These are phyloP conservation scores for Pachycephala philippinensis DNA, from an alignment of 2,113 vertebrate genomes.

Conservation along the genomic window DNA sequence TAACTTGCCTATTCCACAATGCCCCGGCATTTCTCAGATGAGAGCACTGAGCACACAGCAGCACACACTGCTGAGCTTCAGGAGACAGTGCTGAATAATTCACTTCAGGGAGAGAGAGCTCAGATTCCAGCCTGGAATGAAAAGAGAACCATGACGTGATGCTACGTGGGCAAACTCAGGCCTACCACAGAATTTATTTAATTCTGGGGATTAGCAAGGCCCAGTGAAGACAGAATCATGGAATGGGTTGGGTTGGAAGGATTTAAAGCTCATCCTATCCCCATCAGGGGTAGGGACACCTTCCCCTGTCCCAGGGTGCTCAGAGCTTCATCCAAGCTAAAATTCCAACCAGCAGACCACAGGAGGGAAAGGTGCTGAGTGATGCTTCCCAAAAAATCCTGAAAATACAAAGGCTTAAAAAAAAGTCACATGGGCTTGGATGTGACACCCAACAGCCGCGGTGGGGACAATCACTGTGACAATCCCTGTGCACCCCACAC, in stretches of 20 bases:
- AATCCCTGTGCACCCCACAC: not conserved
- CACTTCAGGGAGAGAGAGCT: not conserved
- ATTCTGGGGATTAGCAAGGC: not conserved
- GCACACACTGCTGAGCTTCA: not conserved
- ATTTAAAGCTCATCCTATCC: not conserved
- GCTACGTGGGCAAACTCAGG: not conserved
- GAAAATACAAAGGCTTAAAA: not conserved
- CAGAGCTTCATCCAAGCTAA: not conserved
- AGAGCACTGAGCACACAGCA: not conserved
- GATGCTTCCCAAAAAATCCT: accelerated
- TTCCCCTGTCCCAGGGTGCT: accelerated
- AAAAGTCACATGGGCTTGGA: accelerated
- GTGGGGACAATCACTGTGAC: accelerated
- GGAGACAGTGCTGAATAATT: slow-evolving; percentile 26
- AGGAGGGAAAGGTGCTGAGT: accelerated
- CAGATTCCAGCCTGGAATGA: not conserved
- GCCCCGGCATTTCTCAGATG: not conserved
- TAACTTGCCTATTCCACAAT: not conserved
- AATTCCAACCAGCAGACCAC: not conserved
- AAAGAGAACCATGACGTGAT: not conserved
- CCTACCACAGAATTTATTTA: accelerated
- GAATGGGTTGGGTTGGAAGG: not conserved
- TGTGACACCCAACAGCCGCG: accelerated
- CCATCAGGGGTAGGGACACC: not conserved
- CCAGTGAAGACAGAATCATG: accelerated